A percentile compares a stretch with the other conserved stretches of the same genome.
These are phyloP conservation scores for Eupithecia abbreviata DNA, from an alignment of 2,888 invertebrate genomes.

Conservation along the genomic window DNA sequence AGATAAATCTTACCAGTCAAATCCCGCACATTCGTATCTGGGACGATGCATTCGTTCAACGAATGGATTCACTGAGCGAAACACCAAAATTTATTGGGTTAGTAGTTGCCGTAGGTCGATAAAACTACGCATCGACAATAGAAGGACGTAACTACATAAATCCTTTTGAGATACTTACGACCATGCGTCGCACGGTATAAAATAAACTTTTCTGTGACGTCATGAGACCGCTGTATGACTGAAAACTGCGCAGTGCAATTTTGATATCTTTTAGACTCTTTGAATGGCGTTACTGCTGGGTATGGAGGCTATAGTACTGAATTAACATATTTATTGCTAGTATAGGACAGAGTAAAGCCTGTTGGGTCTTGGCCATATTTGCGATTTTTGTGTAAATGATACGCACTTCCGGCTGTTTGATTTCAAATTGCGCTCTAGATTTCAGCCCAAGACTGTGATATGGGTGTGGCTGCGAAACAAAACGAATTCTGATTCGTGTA, in stretches of 20 bases:
- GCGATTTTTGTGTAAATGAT: conserved; percentile 61
- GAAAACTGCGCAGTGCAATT: conserved; percentile 84
- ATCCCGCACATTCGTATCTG: conserved; percentile 77
- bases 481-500: not conserved
- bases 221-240: conserved; percentile 72
- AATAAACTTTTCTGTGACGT: conserved; percentile 70
- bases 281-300: conserved; percentile 68
- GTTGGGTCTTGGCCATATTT: conserved; percentile 67
- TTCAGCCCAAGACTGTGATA: not conserved
- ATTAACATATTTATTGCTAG: conserved; percentile 84
- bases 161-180: conserved; percentile 70
- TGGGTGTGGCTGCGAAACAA: conserved; percentile 9
- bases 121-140: conserved; percentile 70
- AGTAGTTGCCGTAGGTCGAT: conserved; percentile 84
- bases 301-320: conserved; percentile 81
- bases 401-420: conserved; percentile 56
- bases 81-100: conserved; percentile 84
- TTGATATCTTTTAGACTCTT: conserved; percentile 83
- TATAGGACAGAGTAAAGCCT: conserved; percentile 77
- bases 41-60: conserved; percentile 82
- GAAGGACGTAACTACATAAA: conserved; percentile 74
- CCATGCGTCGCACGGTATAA: conserved; percentile 69
- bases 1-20: conserved; percentile 69
- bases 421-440: conserved; percentile 12
- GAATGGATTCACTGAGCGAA: conserved; percentile 82